Evolutionary conservation across 2,797 vertebrate genomes (phyloP), one percentile per base, ranked within the genome.

Genomic region (Poecile montanus): DNA sequence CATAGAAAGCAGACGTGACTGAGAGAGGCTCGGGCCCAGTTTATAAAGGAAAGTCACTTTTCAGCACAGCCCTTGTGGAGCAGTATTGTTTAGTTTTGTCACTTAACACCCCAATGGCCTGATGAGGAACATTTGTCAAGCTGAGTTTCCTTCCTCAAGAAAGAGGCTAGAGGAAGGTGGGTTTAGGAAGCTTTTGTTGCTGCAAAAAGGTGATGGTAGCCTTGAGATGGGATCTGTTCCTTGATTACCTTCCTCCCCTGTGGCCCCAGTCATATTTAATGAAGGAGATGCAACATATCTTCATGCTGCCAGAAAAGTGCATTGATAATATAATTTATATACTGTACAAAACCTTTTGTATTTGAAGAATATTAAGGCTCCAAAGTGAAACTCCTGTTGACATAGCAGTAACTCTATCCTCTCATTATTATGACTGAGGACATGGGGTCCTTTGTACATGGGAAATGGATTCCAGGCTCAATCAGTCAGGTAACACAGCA

Each of bases 1-100:
- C 48, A 60, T 4, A 94, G 63, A 94, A 94, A 88, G 63, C 63
- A 91, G 73, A 90, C 34, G 2, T 63, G 72, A 80, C 60, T 62
- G 82, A 68, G 86, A 72, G 53, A 88, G 32, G 42, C 80, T 77
- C 0, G 1, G 27, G 19, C 60, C 74, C 72, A 70, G 30, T 92
- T 94, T 91, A 63, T 92, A 89, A 94, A 91, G 62, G 56, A 92
- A 96, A 94, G 75, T 48, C 60, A 56, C 78, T 89, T 93, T 91
- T 89, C n/a, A 63, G 65, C 60, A 56, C 42, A 84, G 36, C 27
- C 36, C n/a, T 53, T 25, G 13, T 26, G 68, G 54, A 81, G 84
- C 93, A 89, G 23, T 38, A 47, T 67, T 87, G 61, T 60, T 82
- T 86, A 67, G 19, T 91, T 91, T 92, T 89, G 54, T 48, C 66